These are phyloP conservation scores for Gnathonemus echidnorhynchus DNA, from an alignment of 2,113 vertebrate species.

Conservation along the genomic window DNA sequence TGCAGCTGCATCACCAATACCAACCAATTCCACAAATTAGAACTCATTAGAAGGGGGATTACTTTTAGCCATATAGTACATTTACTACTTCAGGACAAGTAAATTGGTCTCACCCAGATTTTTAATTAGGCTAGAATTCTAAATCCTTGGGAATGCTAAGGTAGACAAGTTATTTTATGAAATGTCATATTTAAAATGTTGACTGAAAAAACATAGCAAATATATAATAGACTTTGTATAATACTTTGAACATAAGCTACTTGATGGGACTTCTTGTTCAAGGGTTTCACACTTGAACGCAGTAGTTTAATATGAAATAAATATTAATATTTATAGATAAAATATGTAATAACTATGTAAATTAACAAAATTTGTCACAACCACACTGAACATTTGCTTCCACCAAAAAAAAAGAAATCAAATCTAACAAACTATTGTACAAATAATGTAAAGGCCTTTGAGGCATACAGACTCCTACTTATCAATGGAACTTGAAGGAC, in stretches of 20 bases:
- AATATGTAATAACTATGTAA: not conserved
- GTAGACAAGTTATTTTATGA: not conserved
- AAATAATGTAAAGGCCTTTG: not conserved
- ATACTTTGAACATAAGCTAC: not conserved
- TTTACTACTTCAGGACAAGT: not conserved
- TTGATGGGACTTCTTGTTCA: not conserved
- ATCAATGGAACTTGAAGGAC: not conserved
- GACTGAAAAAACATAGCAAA: conserved; percentile 20
- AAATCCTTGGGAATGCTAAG: not conserved
- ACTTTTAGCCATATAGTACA: not conserved
- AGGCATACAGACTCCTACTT: not conserved
- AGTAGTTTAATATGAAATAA: not conserved
- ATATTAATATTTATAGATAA: not conserved
- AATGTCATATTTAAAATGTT: conserved; percentile 20
- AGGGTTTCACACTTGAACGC: not conserved
- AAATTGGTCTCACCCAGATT: not conserved
- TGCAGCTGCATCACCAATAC: not conserved
- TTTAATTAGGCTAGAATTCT: not conserved
- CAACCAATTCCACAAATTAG: conserved; percentile 29
- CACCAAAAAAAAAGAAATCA: not conserved
- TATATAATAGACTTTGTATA: not conserved
- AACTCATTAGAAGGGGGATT: conserved; percentile 8
- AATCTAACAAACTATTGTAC: not conserved
- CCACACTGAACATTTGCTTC: not conserved
- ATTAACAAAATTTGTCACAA: not conserved